phyloP scores from a whole-genome alignment of 2,113 vertebrate genomes.

The Sceloporus tristichus region DNA sequence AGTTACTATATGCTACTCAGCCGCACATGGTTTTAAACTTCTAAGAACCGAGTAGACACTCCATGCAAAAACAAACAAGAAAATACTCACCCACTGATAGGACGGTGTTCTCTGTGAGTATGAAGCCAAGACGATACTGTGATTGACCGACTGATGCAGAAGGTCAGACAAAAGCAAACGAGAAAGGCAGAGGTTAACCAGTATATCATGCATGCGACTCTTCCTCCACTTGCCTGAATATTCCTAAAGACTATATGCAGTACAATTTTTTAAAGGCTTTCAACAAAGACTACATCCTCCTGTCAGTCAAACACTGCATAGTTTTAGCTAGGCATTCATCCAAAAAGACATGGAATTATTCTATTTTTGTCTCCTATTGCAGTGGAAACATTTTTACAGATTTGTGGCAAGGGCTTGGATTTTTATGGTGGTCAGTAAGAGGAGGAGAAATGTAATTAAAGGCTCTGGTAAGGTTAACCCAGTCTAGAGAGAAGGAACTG shows the following conservation, averaged over 20 bases:
- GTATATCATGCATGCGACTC: conserved; percentile 36
- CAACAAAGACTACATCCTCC: conserved; percentile 82
- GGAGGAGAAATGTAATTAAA: conserved; percentile 85
- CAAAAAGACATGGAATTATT: conserved; percentile 90
- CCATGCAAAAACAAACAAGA: conserved; percentile 57
- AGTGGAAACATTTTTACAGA: conserved; percentile 79
- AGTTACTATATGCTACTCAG: conserved; percentile 55
- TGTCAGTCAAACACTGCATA: conserved; percentile 86
- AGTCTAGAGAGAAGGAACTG: conserved; percentile 58
- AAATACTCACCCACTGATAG: conserved; percentile 68
- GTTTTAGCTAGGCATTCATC: conserved; percentile 86
- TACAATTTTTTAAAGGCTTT: conserved; percentile 62
- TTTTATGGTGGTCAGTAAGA: conserved; percentile 84
- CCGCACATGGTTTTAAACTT: conserved; percentile 42
- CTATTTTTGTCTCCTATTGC: conserved; percentile 90
- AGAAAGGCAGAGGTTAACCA: conserved; percentile 45
- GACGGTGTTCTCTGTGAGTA: conserved; percentile 50
- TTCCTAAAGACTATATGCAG: conserved; percentile 73
- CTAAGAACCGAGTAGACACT: conserved; percentile 41
- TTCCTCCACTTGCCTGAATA: conserved; percentile 52
- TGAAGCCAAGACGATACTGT: conserved; percentile 39
- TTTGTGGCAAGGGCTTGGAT: conserved; percentile 85
- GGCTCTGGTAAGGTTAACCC: conserved; percentile 77
- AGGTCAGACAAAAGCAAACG: conserved; percentile 45
- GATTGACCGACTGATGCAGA: conserved; percentile 46